These are phyloP conservation scores for Acleris laterana DNA, from an alignment of 2,888 invertebrate species.

Conservation along the genomic window DNA sequence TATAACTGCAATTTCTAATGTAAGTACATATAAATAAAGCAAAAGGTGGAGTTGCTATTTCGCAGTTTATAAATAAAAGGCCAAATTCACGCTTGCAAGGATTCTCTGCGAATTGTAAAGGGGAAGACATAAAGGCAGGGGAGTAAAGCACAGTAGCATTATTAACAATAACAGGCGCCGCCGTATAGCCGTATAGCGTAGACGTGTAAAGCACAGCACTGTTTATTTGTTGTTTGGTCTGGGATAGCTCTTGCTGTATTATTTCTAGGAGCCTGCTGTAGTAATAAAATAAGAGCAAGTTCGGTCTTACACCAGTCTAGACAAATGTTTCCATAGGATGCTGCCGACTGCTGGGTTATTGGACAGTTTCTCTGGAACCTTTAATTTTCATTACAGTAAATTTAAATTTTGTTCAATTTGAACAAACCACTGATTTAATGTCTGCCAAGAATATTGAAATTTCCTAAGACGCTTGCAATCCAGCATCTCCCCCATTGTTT, in stretches of 20 bases:
- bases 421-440: constrained; percentile 18
- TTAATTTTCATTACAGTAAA: not conserved
- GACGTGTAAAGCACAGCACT: constrained; percentile 7
- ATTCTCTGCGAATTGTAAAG: constrained; percentile 24
- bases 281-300: too few species aligned
- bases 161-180: constrained; percentile 19
- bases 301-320: too few species aligned
- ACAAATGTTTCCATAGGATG: too few species aligned
- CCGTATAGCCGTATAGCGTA: not conserved
- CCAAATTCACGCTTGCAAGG: not conserved
- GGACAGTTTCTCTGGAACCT: not conserved
- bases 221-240: constrained; percentile 3
- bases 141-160: constrained; percentile 18
- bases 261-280: not conserved
- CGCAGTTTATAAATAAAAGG: not conserved
- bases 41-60: too few species aligned
- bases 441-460: constrained; percentile 24
- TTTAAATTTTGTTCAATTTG: not conserved
- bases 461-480: constrained; percentile 23
- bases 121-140: constrained; percentile 16
- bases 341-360: not conserved
- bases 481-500: constrained; percentile 26
- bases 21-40: too few species aligned
- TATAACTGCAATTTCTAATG: too few species aligned
- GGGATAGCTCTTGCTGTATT: not conserved